Base-by-base conservation (phyloP, 2,113 vertebrate genomes). In the Hemiscyllium ocellatum region DNA sequence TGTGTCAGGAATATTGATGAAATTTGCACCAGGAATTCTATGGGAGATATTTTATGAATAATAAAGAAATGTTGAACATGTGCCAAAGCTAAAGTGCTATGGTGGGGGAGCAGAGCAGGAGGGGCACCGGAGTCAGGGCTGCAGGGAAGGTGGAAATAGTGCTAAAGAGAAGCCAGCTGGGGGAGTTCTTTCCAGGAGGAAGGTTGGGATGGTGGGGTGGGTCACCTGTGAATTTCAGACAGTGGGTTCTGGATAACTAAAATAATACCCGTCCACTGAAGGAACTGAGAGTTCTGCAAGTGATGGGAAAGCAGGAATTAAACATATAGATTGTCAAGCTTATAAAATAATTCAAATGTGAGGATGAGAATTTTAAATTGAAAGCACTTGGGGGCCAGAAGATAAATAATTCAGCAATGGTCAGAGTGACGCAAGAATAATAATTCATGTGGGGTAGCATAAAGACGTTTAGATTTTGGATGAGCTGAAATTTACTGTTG, bases 341-440 rank as follows among this genome's bases (percentile, higher is more conserved):
- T 37, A 37, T n/a, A 33, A 80, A 80, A n/a, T 29, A 12, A n/a
- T 78, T 78, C n/a, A 37, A 80, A 37, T 0, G 15, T 19, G n/a
- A 83, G n/a, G n/a, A 83, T 83, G n/a, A 83, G 78, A 19, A 19
- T 83, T 83, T 83, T 83, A 83, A 83, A 80, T 80, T 80, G 76
- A 37, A 37, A 37, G 76, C 26, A 37, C n/a, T 80, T 33, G 76
- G 26, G 15, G n/a, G 37, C 13, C 12, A 37, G 33, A 10, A 80
- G 76, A 33, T 10, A 33, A 33, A 37, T 8, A 72, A 24, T 22
- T 72, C 22, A 72, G 69, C 69, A 69, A 69, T 17, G 68, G 20
- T 69, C 3, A 17, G 69, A 29, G 22, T 72, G 69, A 72, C 26
- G 69, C 24, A 24, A 26, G 69, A 72, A 22, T 72, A 72, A 24